These are phyloP conservation scores for Drosophila lacicola DNA, from an alignment of 2,888 invertebrate species.

Conservation along the genomic window DNA sequence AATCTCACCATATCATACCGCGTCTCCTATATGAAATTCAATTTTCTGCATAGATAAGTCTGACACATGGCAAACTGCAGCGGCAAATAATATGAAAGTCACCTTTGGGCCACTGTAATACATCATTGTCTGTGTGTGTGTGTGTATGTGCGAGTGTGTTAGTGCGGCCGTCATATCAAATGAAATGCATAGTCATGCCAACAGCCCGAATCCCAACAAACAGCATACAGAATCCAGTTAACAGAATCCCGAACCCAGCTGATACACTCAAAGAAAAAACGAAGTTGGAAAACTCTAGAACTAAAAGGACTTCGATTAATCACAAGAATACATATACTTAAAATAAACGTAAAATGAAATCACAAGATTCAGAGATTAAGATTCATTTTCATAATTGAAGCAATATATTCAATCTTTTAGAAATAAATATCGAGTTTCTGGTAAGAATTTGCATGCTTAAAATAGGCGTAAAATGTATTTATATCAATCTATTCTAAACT, in stretches of 20 bases:
- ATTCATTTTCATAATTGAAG: too few relatives aligned
- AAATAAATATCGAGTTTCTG: too few relatives aligned
- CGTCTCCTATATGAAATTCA: constrained; percentile 59
- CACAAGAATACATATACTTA: too few relatives aligned
- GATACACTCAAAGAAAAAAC: constrained; percentile 6
- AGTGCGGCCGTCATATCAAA: constrained; percentile 61
- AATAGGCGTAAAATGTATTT: too few relatives aligned
- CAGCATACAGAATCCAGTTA: constrained; percentile 31
- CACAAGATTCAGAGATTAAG: too few relatives aligned
- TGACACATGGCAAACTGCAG: constrained; percentile 53
- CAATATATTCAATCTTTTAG: too few relatives aligned
- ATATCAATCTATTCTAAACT: too few relatives aligned
- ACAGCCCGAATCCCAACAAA: constrained; percentile 14
- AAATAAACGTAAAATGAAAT: too few relatives aligned
- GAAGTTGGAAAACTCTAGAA: too few relatives aligned
- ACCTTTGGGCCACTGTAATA: constrained; percentile 71
- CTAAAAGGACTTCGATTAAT: too few relatives aligned
- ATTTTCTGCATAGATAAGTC: constrained; percentile 78
- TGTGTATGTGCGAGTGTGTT: background rate
- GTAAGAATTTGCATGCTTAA: too few relatives aligned
- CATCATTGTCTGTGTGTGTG: constrained; percentile 57
- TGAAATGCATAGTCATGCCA: constrained; percentile 79
- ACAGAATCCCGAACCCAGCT: constrained; percentile 6
- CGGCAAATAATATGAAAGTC: constrained; percentile 70
- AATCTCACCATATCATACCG: constrained; percentile 31